Conservation (phyloP, 1,140 invertebrate species). For the Papilio machaon region DNA sequence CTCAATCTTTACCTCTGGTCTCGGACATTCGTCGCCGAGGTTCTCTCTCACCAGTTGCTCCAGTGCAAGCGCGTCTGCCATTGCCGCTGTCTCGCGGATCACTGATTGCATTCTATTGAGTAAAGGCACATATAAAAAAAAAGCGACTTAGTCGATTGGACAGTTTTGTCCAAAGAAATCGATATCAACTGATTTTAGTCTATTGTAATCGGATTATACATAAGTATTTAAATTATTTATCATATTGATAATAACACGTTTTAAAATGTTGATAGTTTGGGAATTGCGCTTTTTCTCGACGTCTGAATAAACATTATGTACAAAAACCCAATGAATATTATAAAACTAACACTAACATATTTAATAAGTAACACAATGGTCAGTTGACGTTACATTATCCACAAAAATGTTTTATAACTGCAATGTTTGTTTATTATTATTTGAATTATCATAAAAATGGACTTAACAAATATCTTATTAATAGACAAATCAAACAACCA, state of each 20-base stretch:
- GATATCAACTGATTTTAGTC: neutral
- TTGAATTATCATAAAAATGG: too few relatives aligned
- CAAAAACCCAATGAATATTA: neutral
- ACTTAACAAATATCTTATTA: too few relatives aligned
- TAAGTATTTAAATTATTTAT: neutral
- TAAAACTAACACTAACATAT: neutral
- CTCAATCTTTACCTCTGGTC: slow-evolving; percentile 36
- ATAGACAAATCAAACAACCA: too few relatives aligned
- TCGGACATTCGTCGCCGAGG: neutral
- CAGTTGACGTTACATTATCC: neutral
- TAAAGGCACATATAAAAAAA: neutral
- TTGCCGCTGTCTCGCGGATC: neutral
- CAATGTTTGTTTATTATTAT: too few relatives aligned
- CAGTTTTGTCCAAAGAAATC: neutral
- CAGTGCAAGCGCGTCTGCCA: slow-evolving; percentile 13
- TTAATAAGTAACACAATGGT: neutral
- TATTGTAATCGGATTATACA: neutral
- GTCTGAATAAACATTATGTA: too few relatives aligned
- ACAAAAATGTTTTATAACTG: too few relatives aligned
- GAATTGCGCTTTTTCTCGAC: too few relatives aligned
- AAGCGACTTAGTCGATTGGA: neutral
- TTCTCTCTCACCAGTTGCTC: neutral
- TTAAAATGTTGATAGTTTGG: neutral
- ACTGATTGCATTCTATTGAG: neutral
- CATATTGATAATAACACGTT: neutral